Conservation (phyloP, 2,888 invertebrate species). For the Craniophora ligustri region DNA sequence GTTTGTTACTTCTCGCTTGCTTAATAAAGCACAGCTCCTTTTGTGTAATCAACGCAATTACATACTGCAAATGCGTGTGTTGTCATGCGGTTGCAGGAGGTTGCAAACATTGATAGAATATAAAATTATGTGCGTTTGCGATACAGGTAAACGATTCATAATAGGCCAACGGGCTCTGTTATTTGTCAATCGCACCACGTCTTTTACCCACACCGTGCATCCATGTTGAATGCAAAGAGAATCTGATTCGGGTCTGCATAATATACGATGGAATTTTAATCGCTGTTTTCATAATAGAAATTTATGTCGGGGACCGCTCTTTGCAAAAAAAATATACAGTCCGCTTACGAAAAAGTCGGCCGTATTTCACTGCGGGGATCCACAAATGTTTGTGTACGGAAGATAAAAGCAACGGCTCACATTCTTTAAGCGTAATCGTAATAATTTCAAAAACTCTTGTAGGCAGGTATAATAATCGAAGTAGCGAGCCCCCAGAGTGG, state of each 20-base stretch:
- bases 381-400: slow-evolving; percentile 40
- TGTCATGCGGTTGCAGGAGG: slow-evolving; percentile 60
- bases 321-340: slow-evolving; percentile 30
- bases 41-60: slow-evolving; percentile 60
- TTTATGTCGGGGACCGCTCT: slow-evolving; percentile 32
- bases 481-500: slow-evolving; percentile 40
- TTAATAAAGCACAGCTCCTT: slow-evolving; percentile 51
- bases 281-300: slow-evolving; percentile 57
- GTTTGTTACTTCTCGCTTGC: slow-evolving; percentile 39
- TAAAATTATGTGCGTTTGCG: slow-evolving; percentile 58
- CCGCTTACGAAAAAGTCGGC: too few relatives aligned
- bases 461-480: slow-evolving; percentile 27
- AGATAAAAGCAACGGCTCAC: slow-evolving; percentile 48
- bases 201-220: slow-evolving; percentile 61
- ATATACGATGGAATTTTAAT: slow-evolving; percentile 72
- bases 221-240: slow-evolving; percentile 64
- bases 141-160: slow-evolving; percentile 71
- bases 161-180: slow-evolving; percentile 61
- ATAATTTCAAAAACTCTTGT: slow-evolving; percentile 36
- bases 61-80: slow-evolving; percentile 56
- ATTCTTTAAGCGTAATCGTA: slow-evolving; percentile 34
- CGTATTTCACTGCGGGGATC: slow-evolving; percentile 21
- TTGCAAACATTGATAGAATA: slow-evolving; percentile 63
- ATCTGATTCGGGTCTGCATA: slow-evolving; percentile 57
- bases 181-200: slow-evolving; percentile 78